Percentiles rank a stretch among this genome's conserved stretches.
Conservation (phyloP, 2,113 vertebrate species). For the Acanthisitta chloris region DNA sequence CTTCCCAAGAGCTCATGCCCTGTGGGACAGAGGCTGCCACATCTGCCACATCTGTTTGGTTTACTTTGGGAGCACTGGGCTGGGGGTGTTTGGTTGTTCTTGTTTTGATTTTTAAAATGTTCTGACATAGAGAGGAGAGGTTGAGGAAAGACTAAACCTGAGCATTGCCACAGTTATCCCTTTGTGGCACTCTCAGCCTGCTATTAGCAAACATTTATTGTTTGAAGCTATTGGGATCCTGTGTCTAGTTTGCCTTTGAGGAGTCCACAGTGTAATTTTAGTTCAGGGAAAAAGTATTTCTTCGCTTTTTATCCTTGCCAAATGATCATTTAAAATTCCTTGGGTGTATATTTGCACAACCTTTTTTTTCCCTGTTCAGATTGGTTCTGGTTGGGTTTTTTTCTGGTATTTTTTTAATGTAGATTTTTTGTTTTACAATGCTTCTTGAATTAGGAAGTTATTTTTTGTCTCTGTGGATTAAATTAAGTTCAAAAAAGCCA, state of each 20-base stretch:
- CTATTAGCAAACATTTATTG: background rate
- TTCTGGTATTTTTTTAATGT: background rate
- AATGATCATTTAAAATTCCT: background rate
- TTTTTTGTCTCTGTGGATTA: background rate
- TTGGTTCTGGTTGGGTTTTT: background rate
- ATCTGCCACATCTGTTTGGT: background rate
- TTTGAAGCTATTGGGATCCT: background rate
- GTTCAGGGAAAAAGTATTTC: background rate
- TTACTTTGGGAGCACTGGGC: background rate
- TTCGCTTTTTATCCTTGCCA: background rate
- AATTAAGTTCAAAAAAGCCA: background rate
- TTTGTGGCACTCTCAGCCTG: rapidly evolving
- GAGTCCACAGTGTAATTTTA: background rate
- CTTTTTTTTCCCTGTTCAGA: background rate
- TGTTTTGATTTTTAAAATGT: background rate
- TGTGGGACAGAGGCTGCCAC: background rate
- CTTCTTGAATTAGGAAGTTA: background rate
- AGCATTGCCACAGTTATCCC: rapidly evolving
- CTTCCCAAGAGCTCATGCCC: background rate
- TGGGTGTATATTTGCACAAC: background rate
- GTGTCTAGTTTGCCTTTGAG: background rate
- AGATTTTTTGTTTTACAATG: background rate
- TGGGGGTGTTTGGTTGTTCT: rapidly evolving
- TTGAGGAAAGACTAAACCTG: background rate
- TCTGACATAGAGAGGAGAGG: background rate